These are phyloP conservation scores for Muscicapa comitata DNA, from an alignment of 2,797 vertebrate species.

Conservation along the genomic window DNA sequence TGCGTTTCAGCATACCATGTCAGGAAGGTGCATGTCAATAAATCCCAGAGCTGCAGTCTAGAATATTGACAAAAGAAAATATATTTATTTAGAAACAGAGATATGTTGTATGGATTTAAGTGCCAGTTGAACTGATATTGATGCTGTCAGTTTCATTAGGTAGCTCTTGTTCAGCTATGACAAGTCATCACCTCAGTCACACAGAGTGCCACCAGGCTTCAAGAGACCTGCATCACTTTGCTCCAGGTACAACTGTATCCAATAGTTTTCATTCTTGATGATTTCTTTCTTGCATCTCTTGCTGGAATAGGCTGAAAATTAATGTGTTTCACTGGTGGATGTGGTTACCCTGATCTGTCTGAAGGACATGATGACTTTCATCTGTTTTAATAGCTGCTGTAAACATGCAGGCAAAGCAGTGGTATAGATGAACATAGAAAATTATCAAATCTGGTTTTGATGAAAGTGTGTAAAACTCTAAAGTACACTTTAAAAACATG, in stretches of 20 bases:
- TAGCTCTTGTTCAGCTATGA: not conserved
- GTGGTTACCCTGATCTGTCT: not conserved
- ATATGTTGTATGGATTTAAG: not conserved
- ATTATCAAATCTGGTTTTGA: conserved; percentile 47
- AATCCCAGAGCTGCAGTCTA: not conserved
- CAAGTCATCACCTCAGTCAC: not conserved
- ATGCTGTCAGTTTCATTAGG: not conserved
- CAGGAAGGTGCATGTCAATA: not conserved
- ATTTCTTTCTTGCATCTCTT: not conserved
- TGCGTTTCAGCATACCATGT: not conserved
- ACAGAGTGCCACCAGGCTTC: not conserved
- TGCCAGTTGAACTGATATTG: not conserved
- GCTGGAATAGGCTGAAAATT: conserved; percentile 5
- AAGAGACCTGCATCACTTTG: not conserved
- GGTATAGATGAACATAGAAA: conserved; percentile 2
- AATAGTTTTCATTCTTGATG: not conserved
- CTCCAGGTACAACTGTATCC: not conserved
- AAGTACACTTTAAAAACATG: conserved; percentile 25
- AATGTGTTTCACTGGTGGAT: conserved; percentile 3
- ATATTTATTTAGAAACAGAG: not conserved
- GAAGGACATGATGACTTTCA: conserved; percentile 22
- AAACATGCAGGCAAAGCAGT: conserved; percentile 7
- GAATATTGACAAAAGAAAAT: not conserved
- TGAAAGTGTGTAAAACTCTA: conserved; percentile 35
- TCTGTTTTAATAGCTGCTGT: conserved; percentile 45